phyloP scores from a whole-genome alignment of 2,888 invertebrate species.

The Luperina testacea region DNA sequence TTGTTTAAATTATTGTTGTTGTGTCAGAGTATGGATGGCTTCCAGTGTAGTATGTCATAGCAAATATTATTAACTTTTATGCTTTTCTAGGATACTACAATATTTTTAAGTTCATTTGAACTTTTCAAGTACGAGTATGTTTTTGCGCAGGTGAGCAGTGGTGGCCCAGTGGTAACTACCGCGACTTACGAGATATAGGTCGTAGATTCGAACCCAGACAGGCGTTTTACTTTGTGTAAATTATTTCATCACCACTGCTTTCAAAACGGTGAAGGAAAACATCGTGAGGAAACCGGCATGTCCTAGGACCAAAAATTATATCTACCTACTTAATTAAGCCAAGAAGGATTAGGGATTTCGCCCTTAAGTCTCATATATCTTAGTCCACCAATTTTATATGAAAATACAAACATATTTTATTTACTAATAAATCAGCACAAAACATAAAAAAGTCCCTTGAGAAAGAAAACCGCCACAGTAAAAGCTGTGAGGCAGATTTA shows the following conservation, averaged over 20 bases:
- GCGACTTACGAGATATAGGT: too few relatives aligned
- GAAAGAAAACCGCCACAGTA: constrained; percentile 27
- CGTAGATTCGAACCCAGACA: too few relatives aligned
- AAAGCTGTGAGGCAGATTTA: constrained; percentile 47
- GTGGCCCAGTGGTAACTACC: too few relatives aligned
- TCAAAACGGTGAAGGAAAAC: too few relatives aligned
- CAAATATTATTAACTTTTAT: too few relatives aligned
- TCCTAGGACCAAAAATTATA: too few relatives aligned
- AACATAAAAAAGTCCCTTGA: neutral
- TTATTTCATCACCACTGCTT: too few relatives aligned
- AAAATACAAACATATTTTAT: neutral
- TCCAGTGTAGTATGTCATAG: neutral
- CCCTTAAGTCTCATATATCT: neutral
- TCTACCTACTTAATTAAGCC: too few relatives aligned
- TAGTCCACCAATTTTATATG: neutral
- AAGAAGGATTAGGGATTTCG: neutral
- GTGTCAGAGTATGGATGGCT: neutral
- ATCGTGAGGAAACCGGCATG: too few relatives aligned
- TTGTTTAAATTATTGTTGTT: constrained; percentile 28
- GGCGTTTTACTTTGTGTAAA: too few relatives aligned
- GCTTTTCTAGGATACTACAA: neutral
- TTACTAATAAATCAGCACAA: neutral
- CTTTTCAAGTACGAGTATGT: too few relatives aligned
- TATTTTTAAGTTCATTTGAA: neutral
- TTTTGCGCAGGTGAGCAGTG: too few relatives aligned